phyloP scores from a whole-genome alignment of 2,888 invertebrate species.

The Serripes groenlandicus region DNA sequence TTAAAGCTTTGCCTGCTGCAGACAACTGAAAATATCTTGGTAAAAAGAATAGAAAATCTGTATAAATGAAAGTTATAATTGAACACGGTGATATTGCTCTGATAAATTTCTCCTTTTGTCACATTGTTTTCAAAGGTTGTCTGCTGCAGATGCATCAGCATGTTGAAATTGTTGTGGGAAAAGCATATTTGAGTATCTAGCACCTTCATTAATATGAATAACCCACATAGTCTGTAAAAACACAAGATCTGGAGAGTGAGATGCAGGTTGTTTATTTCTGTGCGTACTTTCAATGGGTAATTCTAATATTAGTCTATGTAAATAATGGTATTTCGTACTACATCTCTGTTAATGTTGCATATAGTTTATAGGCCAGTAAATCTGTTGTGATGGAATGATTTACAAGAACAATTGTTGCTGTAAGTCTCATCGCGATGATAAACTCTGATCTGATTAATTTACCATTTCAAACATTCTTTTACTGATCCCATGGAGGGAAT shows the following conservation, averaged over 20 bases:
- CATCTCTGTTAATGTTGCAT: no score
- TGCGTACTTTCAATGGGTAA: no score
- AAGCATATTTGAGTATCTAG: no score
- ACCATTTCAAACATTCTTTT: background rate
- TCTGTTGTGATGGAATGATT: background rate
- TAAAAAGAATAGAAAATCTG: background rate
- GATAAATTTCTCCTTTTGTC: background rate
- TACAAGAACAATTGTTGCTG: background rate
- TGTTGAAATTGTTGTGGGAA: no score
- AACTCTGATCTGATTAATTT: constrained; percentile 7
- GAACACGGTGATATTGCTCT: background rate
- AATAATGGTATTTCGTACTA: no score
- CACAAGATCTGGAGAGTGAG: no score
- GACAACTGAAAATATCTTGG: background rate
- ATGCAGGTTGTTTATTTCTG: no score
- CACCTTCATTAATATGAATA: no score
- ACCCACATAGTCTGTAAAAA: no score
- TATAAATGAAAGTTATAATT: background rate
- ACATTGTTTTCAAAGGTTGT: background rate
- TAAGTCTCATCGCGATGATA: background rate
- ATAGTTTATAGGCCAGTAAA: background rate
- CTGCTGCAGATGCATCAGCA: background rate
- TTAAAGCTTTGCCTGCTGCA: no score
- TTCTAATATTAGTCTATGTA: no score
- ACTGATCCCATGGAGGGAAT: no score